These are phyloP conservation scores for Rhinoraja longicauda DNA, from an alignment of 2,797 vertebrate species.

Conservation along the genomic window DNA sequence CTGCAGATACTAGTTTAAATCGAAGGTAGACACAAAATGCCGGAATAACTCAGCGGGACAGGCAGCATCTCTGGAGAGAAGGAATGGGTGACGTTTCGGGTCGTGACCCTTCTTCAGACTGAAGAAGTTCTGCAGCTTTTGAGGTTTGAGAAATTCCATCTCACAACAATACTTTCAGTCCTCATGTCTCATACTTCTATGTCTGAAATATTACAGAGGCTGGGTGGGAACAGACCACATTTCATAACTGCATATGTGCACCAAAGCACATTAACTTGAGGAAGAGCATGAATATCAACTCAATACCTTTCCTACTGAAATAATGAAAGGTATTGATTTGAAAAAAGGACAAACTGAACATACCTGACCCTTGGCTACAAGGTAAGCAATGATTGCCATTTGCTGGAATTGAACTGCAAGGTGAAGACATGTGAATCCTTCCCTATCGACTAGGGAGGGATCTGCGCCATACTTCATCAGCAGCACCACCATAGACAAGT, in stretches of 20 bases:
- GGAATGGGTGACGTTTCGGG: too few species aligned
- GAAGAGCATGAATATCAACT: neutral
- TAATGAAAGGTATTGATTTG: too few species aligned
- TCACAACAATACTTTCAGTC: neutral
- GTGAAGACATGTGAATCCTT: slow-evolving; percentile 84
- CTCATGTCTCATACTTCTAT: neutral
- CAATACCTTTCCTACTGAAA: neutral
- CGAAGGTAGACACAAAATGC: too few species aligned
- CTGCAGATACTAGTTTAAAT: too few species aligned
- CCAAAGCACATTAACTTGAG: neutral
- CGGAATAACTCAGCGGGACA: too few species aligned
- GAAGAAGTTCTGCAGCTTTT: neutral
- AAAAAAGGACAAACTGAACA: slow-evolving; percentile 41
- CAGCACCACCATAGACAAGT: slow-evolving; percentile 84
- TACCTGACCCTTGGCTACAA: slow-evolving; percentile 90
- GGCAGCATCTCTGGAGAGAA: too few species aligned
- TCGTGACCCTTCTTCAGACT: too few species aligned
- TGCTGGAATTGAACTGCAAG: slow-evolving; percentile 92
- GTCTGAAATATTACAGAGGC: neutral
- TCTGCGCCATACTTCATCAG: slow-evolving; percentile 84
- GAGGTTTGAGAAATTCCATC: neutral
- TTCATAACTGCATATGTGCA: neutral
- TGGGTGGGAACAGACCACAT: neutral
- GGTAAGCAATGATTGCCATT: slow-evolving; percentile 86
- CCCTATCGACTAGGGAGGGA: slow-evolving; percentile 77